phyloP scores from a whole-genome alignment of 2,888 invertebrate genomes.

The Drosophila affinis region DNA sequence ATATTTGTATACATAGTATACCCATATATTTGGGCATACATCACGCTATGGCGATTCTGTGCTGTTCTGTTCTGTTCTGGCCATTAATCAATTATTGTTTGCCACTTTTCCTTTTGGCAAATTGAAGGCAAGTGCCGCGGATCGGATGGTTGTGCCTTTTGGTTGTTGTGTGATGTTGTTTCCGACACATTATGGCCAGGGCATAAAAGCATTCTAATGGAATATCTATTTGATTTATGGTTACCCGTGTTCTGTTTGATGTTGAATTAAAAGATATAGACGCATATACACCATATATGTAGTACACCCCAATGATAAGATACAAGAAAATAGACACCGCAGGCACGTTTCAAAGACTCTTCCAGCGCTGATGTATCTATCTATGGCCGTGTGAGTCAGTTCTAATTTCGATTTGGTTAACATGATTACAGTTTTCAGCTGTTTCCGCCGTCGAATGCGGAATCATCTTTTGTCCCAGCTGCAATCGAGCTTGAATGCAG shows the following conservation, averaged over 20 bases:
- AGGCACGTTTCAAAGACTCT: neutral
- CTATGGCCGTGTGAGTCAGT: conserved; percentile 23
- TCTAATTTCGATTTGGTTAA: conserved; percentile 22
- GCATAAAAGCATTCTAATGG: conserved; percentile 44
- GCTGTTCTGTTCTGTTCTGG: conserved; percentile 32
- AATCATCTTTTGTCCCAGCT: conserved; percentile 39
- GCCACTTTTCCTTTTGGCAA: conserved; percentile 27
- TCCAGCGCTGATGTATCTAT: conserved; percentile 5
- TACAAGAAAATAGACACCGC: conserved; percentile 18
- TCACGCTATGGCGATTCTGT: conserved; percentile 14
- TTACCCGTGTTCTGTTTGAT: conserved; percentile 60
- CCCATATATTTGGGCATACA: conserved; percentile 9
- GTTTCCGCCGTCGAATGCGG: conserved; percentile 37
- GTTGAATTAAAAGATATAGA: conserved; percentile 60
- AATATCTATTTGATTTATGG: conserved; percentile 63
- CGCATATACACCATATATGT: conserved; percentile 13
- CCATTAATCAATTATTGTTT: conserved; percentile 51
- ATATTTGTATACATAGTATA: conserved; percentile 12
- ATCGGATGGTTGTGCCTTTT: neutral
- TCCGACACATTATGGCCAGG: conserved; percentile 61
- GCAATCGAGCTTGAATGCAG: conserved; percentile 26
- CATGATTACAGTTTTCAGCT: conserved; percentile 26
- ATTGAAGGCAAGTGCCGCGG: conserved; percentile 21
- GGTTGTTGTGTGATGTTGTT: conserved; percentile 8
- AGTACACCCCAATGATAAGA: conserved; percentile 30